Evolutionary conservation across 2,113 vertebrate genomes (phyloP).

Genomic region (Calyptommatus sinebrachiatus): DNA sequence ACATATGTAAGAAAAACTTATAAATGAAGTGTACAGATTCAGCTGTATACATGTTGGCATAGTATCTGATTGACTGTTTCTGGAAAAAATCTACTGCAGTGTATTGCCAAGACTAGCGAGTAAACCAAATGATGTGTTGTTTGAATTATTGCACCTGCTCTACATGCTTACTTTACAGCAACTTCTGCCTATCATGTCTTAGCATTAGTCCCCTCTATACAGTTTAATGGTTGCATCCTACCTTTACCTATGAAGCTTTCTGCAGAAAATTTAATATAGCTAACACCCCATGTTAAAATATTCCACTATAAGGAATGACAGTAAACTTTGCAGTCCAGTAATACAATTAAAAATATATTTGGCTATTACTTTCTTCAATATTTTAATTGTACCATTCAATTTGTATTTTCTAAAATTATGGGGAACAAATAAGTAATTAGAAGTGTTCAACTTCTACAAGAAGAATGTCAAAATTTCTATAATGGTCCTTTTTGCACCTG

Average conservation of each 20-base stretch:
- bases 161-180: neutral
- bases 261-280: neutral
- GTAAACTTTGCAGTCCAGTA: neutral
- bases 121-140: neutral
- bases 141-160: neutral
- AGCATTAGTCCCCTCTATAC: neutral
- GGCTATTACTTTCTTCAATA: neutral
- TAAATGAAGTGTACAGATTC: neutral
- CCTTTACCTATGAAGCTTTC: neutral
- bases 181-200: neutral
- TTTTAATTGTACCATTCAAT: neutral
- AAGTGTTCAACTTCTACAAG: too few relatives aligned
- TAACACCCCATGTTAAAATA: neutral
- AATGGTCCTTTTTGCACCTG: neutral
- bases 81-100: neutral
- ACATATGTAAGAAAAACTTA: conserved; percentile 54
- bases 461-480: too few relatives aligned
- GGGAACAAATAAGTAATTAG: too few relatives aligned
- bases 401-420: neutral
- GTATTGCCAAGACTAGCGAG: neutral
- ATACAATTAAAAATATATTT: neutral
- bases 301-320: neutral
- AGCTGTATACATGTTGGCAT: neutral
- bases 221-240: neutral
- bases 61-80: neutral